Evolutionary conservation across 2,797 vertebrate species (phyloP).

Genomic region (Muscicapa comitata): DNA sequence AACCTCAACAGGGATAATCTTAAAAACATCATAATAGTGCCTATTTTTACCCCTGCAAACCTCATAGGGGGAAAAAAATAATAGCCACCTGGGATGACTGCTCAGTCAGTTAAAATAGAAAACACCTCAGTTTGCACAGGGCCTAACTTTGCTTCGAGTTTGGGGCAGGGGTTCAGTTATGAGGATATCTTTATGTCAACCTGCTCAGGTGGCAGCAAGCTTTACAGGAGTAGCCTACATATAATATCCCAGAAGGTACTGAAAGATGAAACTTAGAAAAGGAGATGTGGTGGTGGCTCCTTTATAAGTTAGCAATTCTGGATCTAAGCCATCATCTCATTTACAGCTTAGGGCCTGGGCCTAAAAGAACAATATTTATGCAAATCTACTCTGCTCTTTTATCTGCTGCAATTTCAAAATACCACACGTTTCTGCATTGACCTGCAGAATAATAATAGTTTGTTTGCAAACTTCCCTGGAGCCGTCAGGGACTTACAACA

Average conservation of each 20-base stretch:
- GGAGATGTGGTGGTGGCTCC: not conserved
- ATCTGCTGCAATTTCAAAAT: not conserved
- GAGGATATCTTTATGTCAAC: not conserved
- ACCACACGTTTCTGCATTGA: not conserved
- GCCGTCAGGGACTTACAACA: not conserved
- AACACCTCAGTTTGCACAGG: not conserved
- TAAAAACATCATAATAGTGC: not conserved
- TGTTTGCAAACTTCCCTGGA: not conserved
- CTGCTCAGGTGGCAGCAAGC: not conserved
- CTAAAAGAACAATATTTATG: conserved; percentile 14
- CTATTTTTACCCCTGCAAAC: not conserved
- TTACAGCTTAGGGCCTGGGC: not conserved
- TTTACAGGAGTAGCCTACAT: not conserved
- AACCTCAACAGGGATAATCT: not conserved
- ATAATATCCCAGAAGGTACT: not conserved
- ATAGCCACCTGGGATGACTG: not conserved
- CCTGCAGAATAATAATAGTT: not conserved
- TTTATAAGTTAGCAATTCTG: not conserved
- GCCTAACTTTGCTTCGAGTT: not conserved
- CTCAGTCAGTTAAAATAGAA: not conserved
- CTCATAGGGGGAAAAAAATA: not conserved
- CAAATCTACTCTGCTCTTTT: not conserved
- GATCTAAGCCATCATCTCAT: not conserved
- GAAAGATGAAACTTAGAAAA: conserved; percentile 7
- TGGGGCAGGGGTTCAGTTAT: not conserved